Evolutionary conservation across 1,140 invertebrate genomes (phyloP).

Genomic region (Aphis gossypii): DNA sequence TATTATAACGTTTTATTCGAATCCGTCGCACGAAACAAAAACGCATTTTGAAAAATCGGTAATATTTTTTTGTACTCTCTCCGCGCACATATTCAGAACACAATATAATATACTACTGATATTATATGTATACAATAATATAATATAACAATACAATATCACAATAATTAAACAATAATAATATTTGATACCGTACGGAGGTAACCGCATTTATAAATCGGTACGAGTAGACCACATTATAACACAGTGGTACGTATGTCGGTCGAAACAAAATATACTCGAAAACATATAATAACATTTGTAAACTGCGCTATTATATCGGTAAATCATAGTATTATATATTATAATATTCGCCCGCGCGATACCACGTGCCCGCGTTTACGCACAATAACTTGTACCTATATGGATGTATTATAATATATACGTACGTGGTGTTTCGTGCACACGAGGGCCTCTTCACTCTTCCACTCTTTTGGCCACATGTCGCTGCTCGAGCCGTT

Average conservation of each 20-base stretch:
- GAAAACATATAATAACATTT: conserved; percentile 28
- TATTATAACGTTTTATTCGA: background rate
- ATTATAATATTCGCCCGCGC: background rate
- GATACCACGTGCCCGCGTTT: conserved; percentile 45
- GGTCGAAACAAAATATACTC: conserved; percentile 4
- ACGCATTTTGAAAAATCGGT: background rate
- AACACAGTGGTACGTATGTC: background rate
- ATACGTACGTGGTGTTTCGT: background rate
- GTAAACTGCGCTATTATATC: conserved; percentile 7
- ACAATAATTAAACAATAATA: background rate
- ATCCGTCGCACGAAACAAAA: background rate
- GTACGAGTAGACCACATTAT: background rate
- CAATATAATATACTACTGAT: background rate
- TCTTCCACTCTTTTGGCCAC: conserved; percentile 31
- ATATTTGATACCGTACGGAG: background rate
- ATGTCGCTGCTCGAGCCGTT: background rate
- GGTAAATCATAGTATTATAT: background rate
- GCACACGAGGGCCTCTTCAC: conserved; percentile 33
- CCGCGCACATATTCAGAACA: background rate
- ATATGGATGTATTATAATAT: background rate
- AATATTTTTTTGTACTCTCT: background rate
- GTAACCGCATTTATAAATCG: background rate
- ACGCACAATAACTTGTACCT: background rate
- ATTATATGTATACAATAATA: background rate
- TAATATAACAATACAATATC: background rate